Base-by-base conservation (phyloP, 2,888 invertebrate species). In the Ryuthela nishihirai region DNA sequence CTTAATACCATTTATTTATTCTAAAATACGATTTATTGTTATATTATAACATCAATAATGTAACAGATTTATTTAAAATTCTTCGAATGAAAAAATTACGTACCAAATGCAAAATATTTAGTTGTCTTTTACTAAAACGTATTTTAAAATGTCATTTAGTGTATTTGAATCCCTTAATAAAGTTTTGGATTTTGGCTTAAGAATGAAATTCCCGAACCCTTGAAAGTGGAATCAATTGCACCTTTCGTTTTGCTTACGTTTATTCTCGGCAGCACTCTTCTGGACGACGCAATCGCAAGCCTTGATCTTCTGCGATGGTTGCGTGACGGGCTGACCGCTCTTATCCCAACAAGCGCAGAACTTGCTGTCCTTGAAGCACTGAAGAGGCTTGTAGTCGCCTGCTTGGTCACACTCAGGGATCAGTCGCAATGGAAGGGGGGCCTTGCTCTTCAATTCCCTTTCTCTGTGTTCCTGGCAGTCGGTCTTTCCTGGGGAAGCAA, bases 291-390 rank as follows among this genome's bases (percentile, higher is more conserved):
- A 54, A 6, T 54, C 38, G 24, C 54, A 54, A 2, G 35, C 10
- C 20, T 42, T 47, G 7, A 47, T 29, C 36, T 38, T 42, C 7
- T 10, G 35, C 15, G 47, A 47, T 6, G 54, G 42, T 15, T 26
- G 42, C 1, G 47, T 47, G 21, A 54, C 17, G 2, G 47, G 47
- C 2, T 42, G 12, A 12, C 54, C 54, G 1, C 1, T 5, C 15
- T 42, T 54, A 32, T 42, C 36, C 47, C 42, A 54, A 23, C 54
- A 54, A 20, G 23, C 29, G 17, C 54, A 54, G 42, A 47, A 47
- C 3, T 36, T 17, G 54, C 42, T 42, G 36, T 54, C 25, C 15
- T 38, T 12, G 38, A 54, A 54, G 47, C 54, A 54, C 38, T 54
- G 54, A 21, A 41, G 18, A 9, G 47, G 36, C 36, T 38, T 24